A percentile compares a stretch with the other conserved stretches of the same genome.
These are phyloP conservation scores for Brachystomella parvula DNA, from an alignment of 1,140 invertebrate genomes.

Conservation along the genomic window DNA sequence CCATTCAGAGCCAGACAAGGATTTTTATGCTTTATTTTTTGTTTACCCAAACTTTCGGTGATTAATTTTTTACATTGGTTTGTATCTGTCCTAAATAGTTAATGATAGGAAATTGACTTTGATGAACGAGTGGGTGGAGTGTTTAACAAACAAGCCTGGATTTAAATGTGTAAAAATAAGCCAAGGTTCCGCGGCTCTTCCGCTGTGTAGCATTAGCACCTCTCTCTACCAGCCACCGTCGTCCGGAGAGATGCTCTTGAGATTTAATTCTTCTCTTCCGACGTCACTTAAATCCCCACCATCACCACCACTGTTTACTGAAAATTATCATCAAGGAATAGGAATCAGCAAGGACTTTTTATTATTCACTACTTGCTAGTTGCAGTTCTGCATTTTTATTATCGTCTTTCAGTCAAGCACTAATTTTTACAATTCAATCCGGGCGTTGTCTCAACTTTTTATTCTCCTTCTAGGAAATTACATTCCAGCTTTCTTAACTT, in stretches of 20 bases:
- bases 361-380: neutral
- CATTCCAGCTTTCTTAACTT: too few relatives aligned
- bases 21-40: too few relatives aligned
- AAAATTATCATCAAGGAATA: too few relatives aligned
- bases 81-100: neutral
- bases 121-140: too few relatives aligned
- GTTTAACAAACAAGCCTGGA: neutral
- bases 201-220: neutral
- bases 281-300: too few relatives aligned
- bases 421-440: neutral
- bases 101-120: neutral
- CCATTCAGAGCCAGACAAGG: too few relatives aligned
- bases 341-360: neutral
- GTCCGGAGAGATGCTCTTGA: neutral
- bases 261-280: slow-evolving; percentile 1
- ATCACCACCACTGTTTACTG: neutral
- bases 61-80: too few relatives aligned
- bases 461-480: too few relatives aligned
- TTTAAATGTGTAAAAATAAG: neutral
- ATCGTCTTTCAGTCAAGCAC: too few relatives aligned
- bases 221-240: too few relatives aligned
- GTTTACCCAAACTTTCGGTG: too few relatives aligned
- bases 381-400: neutral
- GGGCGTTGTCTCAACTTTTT: neutral
- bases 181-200: neutral